Evolutionary conservation across 2,113 vertebrate genomes (phyloP).

Genomic region (Laticauda colubrina): DNA sequence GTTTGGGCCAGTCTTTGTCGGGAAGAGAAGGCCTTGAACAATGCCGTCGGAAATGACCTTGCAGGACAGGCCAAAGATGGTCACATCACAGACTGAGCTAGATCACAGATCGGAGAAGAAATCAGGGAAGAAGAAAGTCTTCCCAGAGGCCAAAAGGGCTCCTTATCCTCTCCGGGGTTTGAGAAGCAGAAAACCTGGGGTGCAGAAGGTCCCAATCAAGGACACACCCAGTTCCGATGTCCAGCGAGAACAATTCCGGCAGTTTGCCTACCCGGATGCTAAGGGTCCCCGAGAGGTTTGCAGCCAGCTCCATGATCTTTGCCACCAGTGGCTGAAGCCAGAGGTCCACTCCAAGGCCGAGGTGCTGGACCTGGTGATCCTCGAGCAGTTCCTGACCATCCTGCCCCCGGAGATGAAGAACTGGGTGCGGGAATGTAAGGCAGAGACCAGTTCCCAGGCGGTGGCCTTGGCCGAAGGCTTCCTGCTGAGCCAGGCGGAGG

Average conservation of each 20-base stretch:
- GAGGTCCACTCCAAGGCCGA: neutral
- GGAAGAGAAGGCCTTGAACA: neutral
- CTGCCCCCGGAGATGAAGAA: neutral
- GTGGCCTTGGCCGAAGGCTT: neutral
- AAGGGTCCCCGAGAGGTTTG: neutral
- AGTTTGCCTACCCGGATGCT: neutral
- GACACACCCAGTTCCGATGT: neutral
- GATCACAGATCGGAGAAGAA: neutral
- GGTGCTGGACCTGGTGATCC: neutral
- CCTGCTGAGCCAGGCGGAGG: neutral
- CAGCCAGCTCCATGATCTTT: neutral
- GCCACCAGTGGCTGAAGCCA: neutral
- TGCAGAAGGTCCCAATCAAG: neutral
- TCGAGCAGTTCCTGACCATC: neutral
- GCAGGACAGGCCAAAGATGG: neutral
- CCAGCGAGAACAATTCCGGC: neutral
- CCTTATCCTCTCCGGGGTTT: neutral
- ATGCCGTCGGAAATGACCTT: neutral
- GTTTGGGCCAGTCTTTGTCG: too few species aligned
- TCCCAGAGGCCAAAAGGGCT: too few species aligned
- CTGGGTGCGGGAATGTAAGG: neutral
- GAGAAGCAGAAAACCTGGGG: neutral
- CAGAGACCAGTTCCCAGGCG: neutral
- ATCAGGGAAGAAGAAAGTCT: neutral
- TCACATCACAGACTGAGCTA: neutral